Evolutionary conservation across 1,140 invertebrate species (phyloP).

Genomic region (Musca domestica): DNA sequence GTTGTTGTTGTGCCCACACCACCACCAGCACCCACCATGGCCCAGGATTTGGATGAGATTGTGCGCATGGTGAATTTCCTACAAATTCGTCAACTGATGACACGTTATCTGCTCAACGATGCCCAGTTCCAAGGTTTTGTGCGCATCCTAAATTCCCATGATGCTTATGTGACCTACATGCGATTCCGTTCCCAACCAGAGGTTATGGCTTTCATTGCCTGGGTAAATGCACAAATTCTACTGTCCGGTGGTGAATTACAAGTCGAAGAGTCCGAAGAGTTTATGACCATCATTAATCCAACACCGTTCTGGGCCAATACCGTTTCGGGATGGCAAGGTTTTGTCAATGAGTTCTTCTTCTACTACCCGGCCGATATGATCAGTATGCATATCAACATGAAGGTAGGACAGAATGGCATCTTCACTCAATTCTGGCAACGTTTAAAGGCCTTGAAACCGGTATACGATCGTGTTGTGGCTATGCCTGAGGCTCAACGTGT

Average conservation of each 20-base stretch:
- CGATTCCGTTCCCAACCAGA: slow-evolving; percentile 42
- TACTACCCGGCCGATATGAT: slow-evolving; percentile 40
- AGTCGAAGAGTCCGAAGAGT: slow-evolving; percentile 37
- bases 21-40: slow-evolving; percentile 33
- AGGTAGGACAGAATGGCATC: slow-evolving; percentile 35
- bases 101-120: slow-evolving; percentile 46
- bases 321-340: slow-evolving; percentile 44
- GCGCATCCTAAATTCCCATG: slow-evolving; percentile 40
- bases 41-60: slow-evolving; percentile 42
- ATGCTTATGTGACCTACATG: slow-evolving; percentile 31
- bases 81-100: slow-evolving; percentile 37
- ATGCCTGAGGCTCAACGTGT: slow-evolving; percentile 32
- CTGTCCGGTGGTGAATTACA: slow-evolving; percentile 33
- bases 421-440: slow-evolving; percentile 42
- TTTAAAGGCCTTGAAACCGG: slow-evolving; percentile 32
- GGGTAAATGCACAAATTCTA: slow-evolving; percentile 40
- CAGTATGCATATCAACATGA: slow-evolving; percentile 36
- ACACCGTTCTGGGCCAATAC: slow-evolving; percentile 42
- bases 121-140: slow-evolving; percentile 45
- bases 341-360: slow-evolving; percentile 41
- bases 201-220: slow-evolving; percentile 36
- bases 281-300: slow-evolving; percentile 35
- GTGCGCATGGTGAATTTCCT: slow-evolving; percentile 36
- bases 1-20: slow-evolving; percentile 17
- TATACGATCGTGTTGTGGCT: slow-evolving; percentile 42